Conservation (phyloP, 2,888 invertebrate species). For the Halocaridina rubra region DNA sequence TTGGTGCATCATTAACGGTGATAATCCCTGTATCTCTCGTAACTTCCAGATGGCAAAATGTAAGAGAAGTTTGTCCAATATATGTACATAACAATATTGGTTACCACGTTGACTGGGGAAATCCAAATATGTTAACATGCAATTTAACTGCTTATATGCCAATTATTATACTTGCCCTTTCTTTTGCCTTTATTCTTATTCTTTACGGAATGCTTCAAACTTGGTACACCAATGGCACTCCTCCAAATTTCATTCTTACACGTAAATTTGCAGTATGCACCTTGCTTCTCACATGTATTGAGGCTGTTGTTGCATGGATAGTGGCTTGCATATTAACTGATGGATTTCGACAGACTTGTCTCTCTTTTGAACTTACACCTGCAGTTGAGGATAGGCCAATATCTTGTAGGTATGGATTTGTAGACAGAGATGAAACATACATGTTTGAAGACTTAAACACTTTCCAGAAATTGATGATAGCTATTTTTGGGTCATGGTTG, state of each 20-base stretch:
- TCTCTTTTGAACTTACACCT: conserved; percentile 20
- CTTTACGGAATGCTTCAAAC: conserved; percentile 6
- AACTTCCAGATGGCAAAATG: not conserved
- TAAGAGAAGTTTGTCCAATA: not conserved
- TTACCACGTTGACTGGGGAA: conserved; percentile 10
- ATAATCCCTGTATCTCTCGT: conserved; percentile 13
- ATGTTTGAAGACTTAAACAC: conserved; percentile 1
- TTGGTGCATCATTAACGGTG: not conserved
- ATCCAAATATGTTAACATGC: conserved; percentile 12
- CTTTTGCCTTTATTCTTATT: conserved; percentile 2
- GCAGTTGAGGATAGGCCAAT: not conserved
- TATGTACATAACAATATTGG: conserved; percentile 9
- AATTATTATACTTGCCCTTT: not conserved
- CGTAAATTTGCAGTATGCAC: not conserved
- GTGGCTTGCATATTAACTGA: conserved; percentile 29
- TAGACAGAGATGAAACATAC: not conserved
- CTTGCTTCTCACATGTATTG: not conserved
- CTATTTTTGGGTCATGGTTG: not conserved
- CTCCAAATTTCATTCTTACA: not conserved
- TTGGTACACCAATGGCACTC: conserved; percentile 1
- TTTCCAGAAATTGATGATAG: not conserved
- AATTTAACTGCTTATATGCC: conserved; percentile 18
- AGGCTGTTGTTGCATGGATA: not conserved
- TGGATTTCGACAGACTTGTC: conserved; percentile 31
- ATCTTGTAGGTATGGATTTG: not conserved